These are phyloP conservation scores for Hirtodrosophila cameraria DNA, from an alignment of 2,888 invertebrate genomes.

Conservation along the genomic window DNA sequence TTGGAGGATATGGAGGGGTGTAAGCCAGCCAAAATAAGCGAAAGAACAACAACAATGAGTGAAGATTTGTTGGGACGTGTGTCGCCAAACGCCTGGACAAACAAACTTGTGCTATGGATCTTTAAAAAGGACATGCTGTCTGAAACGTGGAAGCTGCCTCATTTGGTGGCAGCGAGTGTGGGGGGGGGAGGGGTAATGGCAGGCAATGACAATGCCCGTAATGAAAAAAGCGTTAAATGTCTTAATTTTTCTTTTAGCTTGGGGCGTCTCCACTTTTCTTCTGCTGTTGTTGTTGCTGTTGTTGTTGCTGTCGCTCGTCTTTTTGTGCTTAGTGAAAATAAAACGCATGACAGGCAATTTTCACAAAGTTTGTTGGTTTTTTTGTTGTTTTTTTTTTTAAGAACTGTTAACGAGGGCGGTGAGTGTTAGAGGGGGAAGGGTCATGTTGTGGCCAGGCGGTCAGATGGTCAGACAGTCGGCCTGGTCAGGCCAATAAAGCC, in stretches of 20 bases:
- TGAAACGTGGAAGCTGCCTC: too few species aligned
- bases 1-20: too few species aligned
- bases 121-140: constrained; percentile 3
- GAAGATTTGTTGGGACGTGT: constrained; percentile 54
- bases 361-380: constrained; percentile 63
- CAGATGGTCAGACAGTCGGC: not conserved
- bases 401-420: constrained; percentile 49
- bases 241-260: constrained; percentile 67
- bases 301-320: constrained; percentile 4
- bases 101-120: constrained; percentile 27
- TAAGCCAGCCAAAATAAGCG: constrained; percentile 1
- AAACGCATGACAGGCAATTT: constrained; percentile 76
- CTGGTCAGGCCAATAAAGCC: constrained; percentile 50
- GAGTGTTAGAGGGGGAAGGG: not conserved
- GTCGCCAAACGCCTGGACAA: constrained; percentile 48
- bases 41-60: constrained; percentile 2
- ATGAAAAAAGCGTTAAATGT: constrained; percentile 78
- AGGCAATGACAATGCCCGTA: constrained; percentile 49
- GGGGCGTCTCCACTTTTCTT: too few species aligned
- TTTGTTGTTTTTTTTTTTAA: too few species aligned
- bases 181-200: not conserved
- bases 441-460: constrained; percentile 8
- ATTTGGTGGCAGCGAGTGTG: constrained; percentile 1
- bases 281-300: constrained; percentile 4
- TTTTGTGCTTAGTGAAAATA: constrained; percentile 54